phyloP scores from a whole-genome alignment of 23 tunicate species.

The Clavelina lepadiformis region DNA sequence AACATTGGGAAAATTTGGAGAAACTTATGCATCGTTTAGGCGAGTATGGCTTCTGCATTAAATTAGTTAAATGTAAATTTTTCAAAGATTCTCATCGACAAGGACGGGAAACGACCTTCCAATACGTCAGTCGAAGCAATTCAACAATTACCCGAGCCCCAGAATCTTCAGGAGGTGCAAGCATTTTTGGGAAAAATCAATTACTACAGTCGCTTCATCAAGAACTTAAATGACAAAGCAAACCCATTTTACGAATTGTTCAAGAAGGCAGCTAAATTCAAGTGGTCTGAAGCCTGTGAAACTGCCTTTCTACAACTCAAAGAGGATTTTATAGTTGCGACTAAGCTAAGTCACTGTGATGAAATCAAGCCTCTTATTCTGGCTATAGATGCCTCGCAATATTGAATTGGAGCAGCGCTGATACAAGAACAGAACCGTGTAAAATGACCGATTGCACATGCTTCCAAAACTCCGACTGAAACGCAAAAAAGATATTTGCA shows the following conservation, averaged over 20 bases:
- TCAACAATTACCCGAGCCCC: neutral
- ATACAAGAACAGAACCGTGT: neutral
- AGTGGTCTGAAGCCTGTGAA: neutral
- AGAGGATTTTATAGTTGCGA: neutral
- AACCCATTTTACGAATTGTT: neutral
- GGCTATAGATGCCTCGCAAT: slow-evolving; percentile 2
- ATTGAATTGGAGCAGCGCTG: slow-evolving; percentile 1
- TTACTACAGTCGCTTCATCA: neutral
- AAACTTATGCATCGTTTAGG: too few species aligned
- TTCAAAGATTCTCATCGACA: slow-evolving; percentile 5
- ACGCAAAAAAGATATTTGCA: slow-evolving; percentile 3
- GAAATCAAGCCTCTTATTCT: slow-evolving; percentile 2
- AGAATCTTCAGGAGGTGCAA: slow-evolving; percentile 4
- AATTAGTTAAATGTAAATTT: neutral
- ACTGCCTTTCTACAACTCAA: neutral
- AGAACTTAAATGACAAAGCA: neutral
- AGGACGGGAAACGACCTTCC: slow-evolving; percentile 10
- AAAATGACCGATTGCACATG: slow-evolving; percentile 2
- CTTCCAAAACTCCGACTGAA: neutral
- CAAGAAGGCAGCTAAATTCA: neutral
- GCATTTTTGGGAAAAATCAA: neutral
- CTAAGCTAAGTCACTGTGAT: slow-evolving; percentile 5
- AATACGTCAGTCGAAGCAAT: neutral
- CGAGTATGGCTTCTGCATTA: slow-evolving; percentile 10
- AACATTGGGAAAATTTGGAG: slow-evolving; percentile 3